Evolutionary conservation across 2,888 invertebrate species (phyloP), one percentile per base, ranked within the genome.

Genomic region (Lissocephala sabroskyi): DNA sequence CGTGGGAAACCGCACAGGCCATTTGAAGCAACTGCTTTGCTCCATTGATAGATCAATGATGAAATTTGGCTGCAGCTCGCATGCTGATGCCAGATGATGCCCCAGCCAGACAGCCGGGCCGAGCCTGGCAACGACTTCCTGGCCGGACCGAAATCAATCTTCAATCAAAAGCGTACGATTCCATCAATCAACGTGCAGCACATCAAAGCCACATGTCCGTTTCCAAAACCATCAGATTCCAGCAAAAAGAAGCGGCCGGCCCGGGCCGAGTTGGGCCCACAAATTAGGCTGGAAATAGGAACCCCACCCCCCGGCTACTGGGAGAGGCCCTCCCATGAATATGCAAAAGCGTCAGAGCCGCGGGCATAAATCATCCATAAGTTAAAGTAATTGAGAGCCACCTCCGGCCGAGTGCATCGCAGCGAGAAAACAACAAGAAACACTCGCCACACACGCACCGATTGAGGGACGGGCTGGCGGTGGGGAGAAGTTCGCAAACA

Each of bases 141-240:
- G n/a, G n/a, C n/a, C n/a, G n/a, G n/a, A n/a, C n/a, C n/a, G n/a
- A n/a, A 23, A 17, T 45, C 52, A 35, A 62, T 52, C 64, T 71
- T 75, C 67, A 71, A 67, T 67, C 67, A 67, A 67, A 67, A 65
- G 66, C 71, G 51, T 74, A 73, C 66, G 55, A 49, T 50, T 46
- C 76, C 57, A 71, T 67, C 67, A 52, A 71, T 67, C 67, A 67
- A 41, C 76, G 54, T 48, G 26, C 13, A 36, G 40, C 71, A 67
- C 67, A 67, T 67, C 67, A 75, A 67, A 67, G 66, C 56, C 62
- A 56, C 43, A 47, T 3, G 7, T 29, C 55, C 46, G 17, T 49
- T 43, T 50, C 41, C 52, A 41, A 41, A 40, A 53, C 11, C 7
- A 33, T 14, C 18, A 5, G 19, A 54, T 49, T 49, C 54, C 53